phyloP scores from a whole-genome alignment of 2,888 invertebrate species.

The Parthenolecanium corni region DNA sequence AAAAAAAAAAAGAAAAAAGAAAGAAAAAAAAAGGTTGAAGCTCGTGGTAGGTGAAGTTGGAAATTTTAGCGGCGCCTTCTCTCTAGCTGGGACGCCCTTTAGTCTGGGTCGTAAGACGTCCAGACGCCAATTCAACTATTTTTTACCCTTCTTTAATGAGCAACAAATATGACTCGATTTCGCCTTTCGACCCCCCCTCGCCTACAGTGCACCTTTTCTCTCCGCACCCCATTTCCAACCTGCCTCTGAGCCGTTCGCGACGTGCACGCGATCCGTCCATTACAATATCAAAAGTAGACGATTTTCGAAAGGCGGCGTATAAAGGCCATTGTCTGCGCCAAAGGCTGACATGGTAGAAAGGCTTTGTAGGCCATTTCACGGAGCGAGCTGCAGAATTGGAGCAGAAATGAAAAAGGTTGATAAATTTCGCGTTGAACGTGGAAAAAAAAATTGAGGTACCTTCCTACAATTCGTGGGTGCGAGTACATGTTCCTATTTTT shows the following conservation, averaged over 20 bases:
- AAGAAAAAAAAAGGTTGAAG: too few species aligned
- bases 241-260: background rate
- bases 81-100: conserved; percentile 1
- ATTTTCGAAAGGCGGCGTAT: background rate
- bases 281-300: background rate
- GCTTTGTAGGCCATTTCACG: background rate
- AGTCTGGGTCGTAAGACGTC: conserved; percentile 20
- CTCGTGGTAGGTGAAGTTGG: background rate
- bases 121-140: conserved; percentile 16
- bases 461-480: too few species aligned
- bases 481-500: too few species aligned
- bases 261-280: conserved; percentile 12
- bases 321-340: background rate
- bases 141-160: conserved; percentile 7
- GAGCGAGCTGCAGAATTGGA: too few species aligned
- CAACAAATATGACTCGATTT: conserved; percentile 3
- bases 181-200: background rate
- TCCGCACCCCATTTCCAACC: too few species aligned
- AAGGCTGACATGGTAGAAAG: background rate
- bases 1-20: too few species aligned
- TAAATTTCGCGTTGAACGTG: too few species aligned
- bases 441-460: too few species aligned
- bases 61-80: conserved; percentile 9
- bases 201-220: background rate
- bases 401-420: too few species aligned